Base-by-base conservation (phyloP, 2,888 invertebrate species). In the Agonopterix alstromeriana region DNA sequence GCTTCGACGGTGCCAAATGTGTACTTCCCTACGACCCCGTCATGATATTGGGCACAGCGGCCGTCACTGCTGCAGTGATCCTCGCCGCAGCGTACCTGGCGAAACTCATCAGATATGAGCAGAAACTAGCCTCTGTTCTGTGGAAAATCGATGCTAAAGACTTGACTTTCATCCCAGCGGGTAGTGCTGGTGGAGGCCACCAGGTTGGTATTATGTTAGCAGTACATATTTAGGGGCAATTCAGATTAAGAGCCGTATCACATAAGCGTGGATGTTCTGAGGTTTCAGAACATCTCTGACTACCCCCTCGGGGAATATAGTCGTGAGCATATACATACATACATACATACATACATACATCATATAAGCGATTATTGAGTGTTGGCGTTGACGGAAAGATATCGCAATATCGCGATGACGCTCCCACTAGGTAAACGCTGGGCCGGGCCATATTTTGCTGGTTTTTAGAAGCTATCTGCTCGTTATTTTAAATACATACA, bases 101-200 rank as follows among this genome's bases (percentile, higher is more conserved):
- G 9, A 65, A 96, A 55, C 96, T 97, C 71, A 96, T 96, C 81
- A 90, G 95, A 56, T 97, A 97, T 70, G 97, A 98, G 66, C 96
- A 97, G 81, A 97, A 97, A 67, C 88, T 98, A 49, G 96, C 96
- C 0, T 96, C 96, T n/a, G 91, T 97, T 9, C 79, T 97, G 42
- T 98, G 98, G 98, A 94, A 95, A 76, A 95, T 98, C 35, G 95
- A 96, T 53, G 92, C 94, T 67, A 93, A 93, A 61, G 96, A 96
- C 56, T 90, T 97, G 40, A 92, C 91, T 0, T 89, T 93, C 51
- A 92, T 94, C 46, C 90, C 92, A 0, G 79, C 89, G 0, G 90
- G 90, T 53, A 70, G 81, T 8, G 76, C 0, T 10, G 42, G 56
- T 53, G 2, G 56, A 52, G 11, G 55, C 64, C 50, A 70, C 48